phyloP scores from a whole-genome alignment of 2,113 vertebrate genomes.

The Peromyscus polionotus region DNA sequence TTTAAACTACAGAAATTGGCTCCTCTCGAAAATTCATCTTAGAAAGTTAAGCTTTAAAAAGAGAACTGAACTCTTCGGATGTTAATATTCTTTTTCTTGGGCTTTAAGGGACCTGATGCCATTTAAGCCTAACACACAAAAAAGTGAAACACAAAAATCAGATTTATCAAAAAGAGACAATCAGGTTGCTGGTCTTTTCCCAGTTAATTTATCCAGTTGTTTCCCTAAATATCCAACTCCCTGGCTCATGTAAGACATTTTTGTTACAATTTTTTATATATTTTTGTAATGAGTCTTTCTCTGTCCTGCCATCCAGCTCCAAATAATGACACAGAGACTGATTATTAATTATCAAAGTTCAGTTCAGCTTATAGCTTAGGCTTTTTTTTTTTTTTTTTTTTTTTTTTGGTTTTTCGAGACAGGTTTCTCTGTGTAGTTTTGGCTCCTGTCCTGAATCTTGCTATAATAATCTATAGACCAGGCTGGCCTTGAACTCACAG shows the following conservation, averaged over 20 bases:
- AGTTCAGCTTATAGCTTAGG: background rate
- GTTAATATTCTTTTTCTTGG: background rate
- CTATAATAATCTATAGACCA: too few species aligned
- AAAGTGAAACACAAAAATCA: background rate
- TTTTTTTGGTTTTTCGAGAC: too few species aligned
- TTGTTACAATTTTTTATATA: background rate
- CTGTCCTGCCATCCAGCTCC: background rate
- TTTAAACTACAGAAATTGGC: slow-evolving; percentile 18
- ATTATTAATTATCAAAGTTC: background rate
- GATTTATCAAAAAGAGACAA: slow-evolving; percentile 41
- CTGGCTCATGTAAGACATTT: slow-evolving; percentile 33
- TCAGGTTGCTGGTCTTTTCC: background rate
- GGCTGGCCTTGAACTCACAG: too few species aligned
- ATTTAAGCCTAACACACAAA: slow-evolving; percentile 4
- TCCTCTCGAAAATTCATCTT: background rate
- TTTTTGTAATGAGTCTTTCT: background rate
- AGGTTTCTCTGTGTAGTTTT: too few species aligned
- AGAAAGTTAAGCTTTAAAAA: slow-evolving; percentile 31
- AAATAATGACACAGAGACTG: background rate
- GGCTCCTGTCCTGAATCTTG: too few species aligned
- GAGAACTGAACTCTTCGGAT: slow-evolving; percentile 31
- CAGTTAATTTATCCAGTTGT: slow-evolving; percentile 5
- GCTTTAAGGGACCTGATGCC: background rate
- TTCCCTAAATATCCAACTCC: slow-evolving; percentile 2
- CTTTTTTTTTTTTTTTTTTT: too few species aligned